Evolutionary conservation across 2,888 invertebrate species (phyloP), one percentile per base, ranked within the genome.

Genomic region (Cloeon dipterum): DNA sequence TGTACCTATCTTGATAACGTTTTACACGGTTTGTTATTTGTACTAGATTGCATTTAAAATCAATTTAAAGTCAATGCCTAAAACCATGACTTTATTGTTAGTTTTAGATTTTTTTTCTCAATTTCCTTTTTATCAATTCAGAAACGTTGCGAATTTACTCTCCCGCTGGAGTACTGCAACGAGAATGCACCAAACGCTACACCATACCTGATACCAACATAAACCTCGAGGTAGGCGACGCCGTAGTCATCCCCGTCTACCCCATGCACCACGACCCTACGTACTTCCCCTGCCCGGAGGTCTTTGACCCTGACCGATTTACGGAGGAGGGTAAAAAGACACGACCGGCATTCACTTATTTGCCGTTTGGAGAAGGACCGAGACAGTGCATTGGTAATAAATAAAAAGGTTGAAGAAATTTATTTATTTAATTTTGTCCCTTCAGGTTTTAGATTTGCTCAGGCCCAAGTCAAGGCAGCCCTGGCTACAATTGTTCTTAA

Each of bases 261-360:
- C 21, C 32, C 7, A 4, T 39, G 13, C 39, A 39, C 20, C 36
- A 20, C 11, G 39, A 39, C 16, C 37, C 39, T 2, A 17, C 36
- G 32, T 20, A 36, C 23, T 39, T 17, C 26, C 39, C 39, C 5
- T 19, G 39, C 17, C 39, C 39, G 7, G 33, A 39, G n/a, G 26
- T 26, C 14, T 73, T 72, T 41, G 61, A 65, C 36, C 72, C 72
- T 0, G 67, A 70, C 18, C 57, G 72, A 42, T 73, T 71, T 50
- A 50, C 58, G 1, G 52, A 57, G 5, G 62, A 63, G 39, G 61
- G 62, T 20, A 66, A 65, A 42, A 55, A 59, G 0, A 57, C 55
- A 29, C 51, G 67, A 33, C 64, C 65, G 34, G 59, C 57, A 1
- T 64, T 58, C 42, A 57, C 60, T 38, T 65, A 62, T 58, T 55